Base-by-base conservation (phyloP, 2,113 vertebrate genomes). In the Oncorhynchus tshawytscha region DNA sequence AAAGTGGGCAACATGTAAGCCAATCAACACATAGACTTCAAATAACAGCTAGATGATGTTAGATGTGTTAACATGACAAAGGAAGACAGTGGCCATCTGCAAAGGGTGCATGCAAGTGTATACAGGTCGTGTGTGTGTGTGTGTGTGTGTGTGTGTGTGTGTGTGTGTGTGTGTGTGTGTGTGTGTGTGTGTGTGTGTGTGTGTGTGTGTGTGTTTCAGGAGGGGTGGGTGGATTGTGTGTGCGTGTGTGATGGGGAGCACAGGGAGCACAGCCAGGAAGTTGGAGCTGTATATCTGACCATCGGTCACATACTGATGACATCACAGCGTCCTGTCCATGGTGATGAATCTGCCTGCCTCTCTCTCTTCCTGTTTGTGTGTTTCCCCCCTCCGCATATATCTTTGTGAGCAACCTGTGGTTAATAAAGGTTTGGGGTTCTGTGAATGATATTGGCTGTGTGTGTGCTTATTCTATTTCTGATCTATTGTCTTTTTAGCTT, bases 391-490 rank as follows among this genome's bases (percentile, higher is more conserved):
- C 51, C 15, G 5, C 91, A 92, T 93, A 90, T 91, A 88, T 90
- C 87, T 92, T 90, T 94, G 92, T 94, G 82, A 54, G 51, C 89
- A 93, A 90, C 89, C 88, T 92, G 90, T 93, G 91, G 88, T 91
- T 80, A 93, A 93, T 92, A 91, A 94, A 92, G 84, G 82, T 90
- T 90, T 91, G 87, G 87, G 91, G 87, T 93, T 93, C 91, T 91
- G 91, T 92, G 85, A 90, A 91, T 54, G 51, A 54, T 18, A 54
- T 54, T 54, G 51, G 16, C 51, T 54, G 18, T 54, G 13, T 16
- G 49, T 54, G 51, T 18, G 12, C 13, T 54, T 18, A 54, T 54
- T 54, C 16, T 54, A 18, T 18, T 54, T 5, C 16, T 15, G 16
- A 54, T 54, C 15, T 54, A 18, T 54, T 45, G 39, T 45, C 39